Evolutionary conservation across 2,113 vertebrate species (phyloP).

Genomic region (Raja brachyura): DNA sequence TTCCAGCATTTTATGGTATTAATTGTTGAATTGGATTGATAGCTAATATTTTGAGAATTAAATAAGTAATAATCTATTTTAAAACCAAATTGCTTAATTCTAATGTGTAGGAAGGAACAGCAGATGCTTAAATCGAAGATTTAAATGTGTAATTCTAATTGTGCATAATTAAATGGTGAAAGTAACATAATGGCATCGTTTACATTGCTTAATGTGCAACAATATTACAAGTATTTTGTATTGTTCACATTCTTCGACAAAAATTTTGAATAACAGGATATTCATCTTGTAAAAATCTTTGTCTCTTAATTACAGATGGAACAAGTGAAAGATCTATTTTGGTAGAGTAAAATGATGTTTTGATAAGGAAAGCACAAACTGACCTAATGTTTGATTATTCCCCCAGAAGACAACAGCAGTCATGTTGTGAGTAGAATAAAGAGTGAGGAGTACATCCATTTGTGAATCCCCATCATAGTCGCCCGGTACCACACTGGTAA

Average conservation of each 20-base stretch:
- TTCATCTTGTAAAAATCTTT: background rate
- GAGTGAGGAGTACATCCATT: conserved; percentile 90
- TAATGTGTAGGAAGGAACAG: background rate
- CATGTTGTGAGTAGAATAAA: conserved; percentile 45
- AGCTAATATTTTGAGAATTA: background rate
- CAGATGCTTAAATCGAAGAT: too few relatives aligned
- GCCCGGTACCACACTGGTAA: conserved; percentile 90
- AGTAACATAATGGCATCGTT: too few relatives aligned
- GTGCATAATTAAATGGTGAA: background rate
- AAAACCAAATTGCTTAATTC: background rate
- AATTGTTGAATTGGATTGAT: background rate
- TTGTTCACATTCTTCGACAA: background rate
- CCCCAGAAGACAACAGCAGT: conserved; percentile 81
- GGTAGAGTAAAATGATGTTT: background rate
- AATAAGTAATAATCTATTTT: background rate
- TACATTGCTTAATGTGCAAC: background rate
- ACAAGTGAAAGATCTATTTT: background rate
- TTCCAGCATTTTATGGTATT: too few relatives aligned
- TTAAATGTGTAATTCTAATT: background rate
- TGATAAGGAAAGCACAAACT: conserved; percentile 42
- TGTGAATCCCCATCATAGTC: conserved; percentile 96
- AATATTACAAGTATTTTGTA: background rate
- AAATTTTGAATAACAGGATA: background rate
- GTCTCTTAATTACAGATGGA: background rate
- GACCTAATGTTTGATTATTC: conserved; percentile 87